Evolutionary conservation across 2,888 invertebrate species (phyloP).

Genomic region (Rhagium mordax): DNA sequence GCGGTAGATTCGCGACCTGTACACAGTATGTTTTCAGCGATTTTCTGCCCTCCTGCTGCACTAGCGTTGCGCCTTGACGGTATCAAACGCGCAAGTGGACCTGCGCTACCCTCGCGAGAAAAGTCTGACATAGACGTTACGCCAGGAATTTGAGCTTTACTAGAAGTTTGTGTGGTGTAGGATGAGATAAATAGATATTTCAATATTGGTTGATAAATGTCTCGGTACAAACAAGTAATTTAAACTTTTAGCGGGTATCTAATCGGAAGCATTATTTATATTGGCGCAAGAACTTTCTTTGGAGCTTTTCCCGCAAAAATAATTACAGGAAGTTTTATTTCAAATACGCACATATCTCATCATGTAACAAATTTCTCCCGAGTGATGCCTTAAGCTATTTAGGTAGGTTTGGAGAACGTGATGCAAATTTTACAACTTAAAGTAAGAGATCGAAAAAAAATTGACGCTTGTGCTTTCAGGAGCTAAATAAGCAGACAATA

Average conservation of each 20-base stretch:
- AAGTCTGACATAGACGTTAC: constrained; percentile 15
- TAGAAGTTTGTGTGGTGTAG: constrained; percentile 18
- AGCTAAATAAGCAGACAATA: too few relatives aligned
- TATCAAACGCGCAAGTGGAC: constrained; percentile 56
- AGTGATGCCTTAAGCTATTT: not conserved
- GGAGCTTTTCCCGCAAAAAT: not conserved
- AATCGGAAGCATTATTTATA: constrained; percentile 14
- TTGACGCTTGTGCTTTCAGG: too few relatives aligned
- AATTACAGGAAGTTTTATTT: constrained; percentile 12
- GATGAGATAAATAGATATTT: constrained; percentile 20
- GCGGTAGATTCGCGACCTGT: constrained; percentile 56
- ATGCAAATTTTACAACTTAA: too few relatives aligned
- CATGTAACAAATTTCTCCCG: not conserved
- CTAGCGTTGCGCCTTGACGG: constrained; percentile 61
- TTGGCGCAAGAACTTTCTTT: not conserved
- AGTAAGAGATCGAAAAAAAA: too few relatives aligned
- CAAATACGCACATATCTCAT: not conserved
- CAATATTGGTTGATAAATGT: constrained; percentile 16
- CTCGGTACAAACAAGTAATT: constrained; percentile 11
- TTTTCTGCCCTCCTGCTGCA: constrained; percentile 60
- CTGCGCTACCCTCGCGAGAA: constrained; percentile 53
- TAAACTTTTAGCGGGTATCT: constrained; percentile 24
- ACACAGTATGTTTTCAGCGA: constrained; percentile 56
- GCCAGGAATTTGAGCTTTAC: constrained; percentile 13
- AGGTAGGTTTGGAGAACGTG: not conserved